phyloP scores from a whole-genome alignment of 2,113 vertebrate genomes.

The Hippoglossus stenolepis region DNA sequence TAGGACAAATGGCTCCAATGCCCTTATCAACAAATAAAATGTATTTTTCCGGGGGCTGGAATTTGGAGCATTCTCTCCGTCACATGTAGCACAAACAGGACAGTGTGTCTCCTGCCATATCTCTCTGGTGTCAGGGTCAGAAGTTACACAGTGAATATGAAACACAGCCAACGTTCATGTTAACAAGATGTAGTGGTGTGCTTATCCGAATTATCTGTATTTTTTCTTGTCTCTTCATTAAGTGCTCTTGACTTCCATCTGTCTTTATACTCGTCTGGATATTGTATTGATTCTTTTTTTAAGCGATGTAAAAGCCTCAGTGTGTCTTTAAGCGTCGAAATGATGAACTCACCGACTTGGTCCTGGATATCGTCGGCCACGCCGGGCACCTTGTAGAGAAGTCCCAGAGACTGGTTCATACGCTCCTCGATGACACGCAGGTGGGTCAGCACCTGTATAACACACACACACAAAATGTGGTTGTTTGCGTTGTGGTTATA shows the following conservation, averaged over 20 bases:
- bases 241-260: neutral
- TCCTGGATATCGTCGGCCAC: conserved; percentile 97
- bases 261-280: neutral
- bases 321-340: neutral
- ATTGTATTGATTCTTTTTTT: neutral
- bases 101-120: conserved; percentile 2
- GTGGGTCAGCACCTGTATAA: conserved; percentile 93
- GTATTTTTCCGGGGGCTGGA: conserved; percentile 15
- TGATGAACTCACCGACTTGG: conserved; percentile 91
- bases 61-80: conserved; percentile 45
- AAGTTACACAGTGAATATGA: neutral
- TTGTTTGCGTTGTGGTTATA: neutral
- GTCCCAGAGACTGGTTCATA: conserved; percentile 97
- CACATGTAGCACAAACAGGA: conserved; percentile 33
- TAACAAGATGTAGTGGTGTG: neutral
- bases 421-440: conserved; percentile 97
- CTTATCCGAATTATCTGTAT: neutral
- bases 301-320: too few relatives aligned
- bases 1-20: conserved; percentile 61
- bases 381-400: conserved; percentile 96
- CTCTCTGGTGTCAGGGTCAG: conserved; percentile 1
- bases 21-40: conserved; percentile 38
- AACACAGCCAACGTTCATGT: neutral
- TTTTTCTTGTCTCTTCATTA: neutral
- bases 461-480: neutral